These are phyloP conservation scores for Osmoderma eremita DNA, from an alignment of 2,888 invertebrate genomes.

Conservation along the genomic window DNA sequence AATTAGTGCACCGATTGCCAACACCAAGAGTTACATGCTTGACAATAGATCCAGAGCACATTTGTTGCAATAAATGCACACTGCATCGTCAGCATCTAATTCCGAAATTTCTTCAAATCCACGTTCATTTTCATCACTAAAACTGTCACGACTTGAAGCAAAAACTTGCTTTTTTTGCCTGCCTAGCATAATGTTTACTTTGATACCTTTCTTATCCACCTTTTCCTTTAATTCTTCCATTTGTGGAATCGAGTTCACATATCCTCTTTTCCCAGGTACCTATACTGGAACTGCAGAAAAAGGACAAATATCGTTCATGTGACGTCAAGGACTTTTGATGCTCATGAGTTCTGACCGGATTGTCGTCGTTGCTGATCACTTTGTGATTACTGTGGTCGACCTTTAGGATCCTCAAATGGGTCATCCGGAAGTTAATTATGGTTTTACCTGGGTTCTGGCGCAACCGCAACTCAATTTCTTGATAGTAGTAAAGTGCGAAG, in stretches of 20 bases:
- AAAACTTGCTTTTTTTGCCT: too few species aligned
- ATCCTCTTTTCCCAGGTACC: too few species aligned
- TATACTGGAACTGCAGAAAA: background rate
- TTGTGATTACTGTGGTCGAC: too few species aligned
- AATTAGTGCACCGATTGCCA: slow-evolving; percentile 1
- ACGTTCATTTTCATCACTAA: too few species aligned
- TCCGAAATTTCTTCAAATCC: too few species aligned
- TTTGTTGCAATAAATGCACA: too few species aligned
- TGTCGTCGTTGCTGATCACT: background rate
- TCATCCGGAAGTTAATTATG: background rate
- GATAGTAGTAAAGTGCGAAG: background rate
- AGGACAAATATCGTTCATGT: slow-evolving; percentile 6
- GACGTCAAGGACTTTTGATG: background rate
- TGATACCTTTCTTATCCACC: too few species aligned
- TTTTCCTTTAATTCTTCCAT: too few species aligned
- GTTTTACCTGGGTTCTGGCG: slow-evolving; percentile 8
- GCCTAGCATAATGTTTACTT: too few species aligned
- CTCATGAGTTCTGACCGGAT: slow-evolving; percentile 5
- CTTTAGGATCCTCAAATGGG: background rate
- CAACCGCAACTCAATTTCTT: slow-evolving; percentile 9
- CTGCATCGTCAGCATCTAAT: too few species aligned
- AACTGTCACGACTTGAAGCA: too few species aligned
- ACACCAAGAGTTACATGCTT: slow-evolving; percentile 6
- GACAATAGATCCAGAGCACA: slow-evolving; percentile 2
- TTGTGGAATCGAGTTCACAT: too few species aligned